Percentiles rank a stretch among this genome's conserved stretches.
These are phyloP conservation scores for Brachionus sp. DNA, from an alignment of 1,140 invertebrate species.

Conservation along the genomic window DNA sequence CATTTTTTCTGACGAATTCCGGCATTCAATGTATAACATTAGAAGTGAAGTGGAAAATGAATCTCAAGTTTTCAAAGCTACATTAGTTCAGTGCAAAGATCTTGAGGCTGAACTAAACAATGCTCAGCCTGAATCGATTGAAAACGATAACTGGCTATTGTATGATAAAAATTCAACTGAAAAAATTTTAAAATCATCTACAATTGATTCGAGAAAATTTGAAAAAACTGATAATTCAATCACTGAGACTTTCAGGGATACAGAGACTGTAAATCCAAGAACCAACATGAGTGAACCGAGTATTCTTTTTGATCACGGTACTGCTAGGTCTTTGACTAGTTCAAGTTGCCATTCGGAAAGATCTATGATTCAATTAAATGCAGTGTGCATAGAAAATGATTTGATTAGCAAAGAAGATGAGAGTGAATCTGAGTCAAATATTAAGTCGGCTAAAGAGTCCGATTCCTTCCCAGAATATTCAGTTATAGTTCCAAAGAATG, in stretches of 20 bases:
- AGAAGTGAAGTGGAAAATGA: not conserved
- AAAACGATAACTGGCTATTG: slow-evolving; percentile 32
- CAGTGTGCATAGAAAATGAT: slow-evolving; percentile 8
- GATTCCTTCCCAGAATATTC: not conserved
- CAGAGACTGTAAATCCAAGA: not conserved
- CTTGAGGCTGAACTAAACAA: not conserved
- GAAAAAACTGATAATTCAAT: not conserved
- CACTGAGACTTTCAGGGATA: not conserved
- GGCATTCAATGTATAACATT: not conserved
- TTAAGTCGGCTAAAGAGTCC: not conserved
- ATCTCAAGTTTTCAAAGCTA: slow-evolving; percentile 14
- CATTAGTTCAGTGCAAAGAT: slow-evolving; percentile 5
- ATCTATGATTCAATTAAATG: slow-evolving; percentile 40
- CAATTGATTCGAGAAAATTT: not conserved
- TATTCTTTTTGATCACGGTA: slow-evolving; percentile 13
- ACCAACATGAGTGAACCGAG: not conserved
- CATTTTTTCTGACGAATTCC: slow-evolving; percentile 5
- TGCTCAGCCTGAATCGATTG: not conserved
- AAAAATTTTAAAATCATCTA: not conserved
- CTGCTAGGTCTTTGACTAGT: slow-evolving; percentile 24
- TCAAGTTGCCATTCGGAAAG: slow-evolving; percentile 34
- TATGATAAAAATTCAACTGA: slow-evolving; percentile 43
- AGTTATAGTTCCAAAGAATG: not conserved
- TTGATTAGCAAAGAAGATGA: not conserved
- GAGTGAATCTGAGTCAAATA: not conserved